These are phyloP conservation scores for Melanotaenia boesemani DNA, from an alignment of 2,797 vertebrate species.

Conservation along the genomic window DNA sequence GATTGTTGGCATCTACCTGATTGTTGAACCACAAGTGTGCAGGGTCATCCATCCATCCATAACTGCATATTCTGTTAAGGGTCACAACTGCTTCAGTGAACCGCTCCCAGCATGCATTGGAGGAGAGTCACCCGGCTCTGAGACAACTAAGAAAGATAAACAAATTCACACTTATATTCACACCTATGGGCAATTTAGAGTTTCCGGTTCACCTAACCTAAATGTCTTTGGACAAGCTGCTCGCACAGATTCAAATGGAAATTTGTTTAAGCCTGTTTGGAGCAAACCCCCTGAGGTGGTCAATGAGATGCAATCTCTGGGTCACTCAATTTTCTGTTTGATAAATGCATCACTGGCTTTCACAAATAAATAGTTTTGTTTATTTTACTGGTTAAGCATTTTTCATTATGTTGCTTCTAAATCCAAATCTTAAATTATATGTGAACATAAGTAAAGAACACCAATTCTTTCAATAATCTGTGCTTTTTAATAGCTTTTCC, in stretches of 20 bases:
- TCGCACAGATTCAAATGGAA: slow-evolving; percentile 24
- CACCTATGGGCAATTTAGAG: slow-evolving; percentile 37
- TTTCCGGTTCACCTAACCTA: slow-evolving; percentile 46
- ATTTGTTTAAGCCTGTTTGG: slow-evolving; percentile 26
- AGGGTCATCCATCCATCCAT: slow-evolving; percentile 19
- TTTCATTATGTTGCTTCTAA: not conserved
- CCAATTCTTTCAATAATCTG: not conserved
- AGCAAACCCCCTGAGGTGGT: slow-evolving; percentile 11
- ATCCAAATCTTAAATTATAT: not conserved
- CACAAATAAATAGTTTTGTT: not conserved
- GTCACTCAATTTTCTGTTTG: slow-evolving; percentile 14
- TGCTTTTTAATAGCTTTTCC: not conserved
- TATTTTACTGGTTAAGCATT: not conserved
- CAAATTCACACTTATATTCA: slow-evolving; percentile 47
- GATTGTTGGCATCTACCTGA: not conserved
- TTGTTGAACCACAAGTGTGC: slow-evolving; percentile 13
- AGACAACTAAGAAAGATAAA: slow-evolving; percentile 36
- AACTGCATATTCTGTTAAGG: slow-evolving; percentile 15
- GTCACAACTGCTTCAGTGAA: slow-evolving; percentile 31
- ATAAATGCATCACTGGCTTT: slow-evolving; percentile 16
- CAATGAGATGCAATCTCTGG: slow-evolving; percentile 17
- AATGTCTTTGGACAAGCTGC: slow-evolving; percentile 44
- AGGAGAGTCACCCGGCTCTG: slow-evolving; percentile 17
- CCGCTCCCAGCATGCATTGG: slow-evolving; percentile 30
- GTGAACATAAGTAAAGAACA: not conserved